Evolutionary conservation across 1,140 invertebrate species (phyloP).

Genomic region (Asbolus verrucosus): DNA sequence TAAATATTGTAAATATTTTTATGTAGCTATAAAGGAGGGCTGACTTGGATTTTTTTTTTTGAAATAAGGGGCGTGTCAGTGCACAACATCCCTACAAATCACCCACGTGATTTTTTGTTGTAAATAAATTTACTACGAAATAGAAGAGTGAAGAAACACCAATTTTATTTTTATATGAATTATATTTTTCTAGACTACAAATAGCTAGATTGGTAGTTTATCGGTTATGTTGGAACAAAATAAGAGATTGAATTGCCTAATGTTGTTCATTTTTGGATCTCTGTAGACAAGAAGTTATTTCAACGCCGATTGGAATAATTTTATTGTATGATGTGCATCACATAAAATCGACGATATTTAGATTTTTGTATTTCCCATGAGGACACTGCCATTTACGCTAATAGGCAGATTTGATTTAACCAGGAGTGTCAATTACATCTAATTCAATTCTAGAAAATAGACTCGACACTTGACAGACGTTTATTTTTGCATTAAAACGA

Average conservation of each 20-base stretch:
- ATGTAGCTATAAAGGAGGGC: conserved; percentile 24
- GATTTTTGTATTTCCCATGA: conserved; percentile 31
- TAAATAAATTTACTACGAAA: conserved; percentile 19
- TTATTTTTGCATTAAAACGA: no score
- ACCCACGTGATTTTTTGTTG: conserved; percentile 15
- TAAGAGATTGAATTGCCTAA: conserved; percentile 8
- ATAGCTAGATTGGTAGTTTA: conserved; percentile 37
- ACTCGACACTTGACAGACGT: conserved; percentile 12
- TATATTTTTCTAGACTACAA: conserved; percentile 55
- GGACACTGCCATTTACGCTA: conserved; percentile 29
- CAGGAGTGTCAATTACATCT: conserved; percentile 30
- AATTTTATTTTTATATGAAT: conserved; percentile 59
- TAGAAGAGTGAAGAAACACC: conserved; percentile 45
- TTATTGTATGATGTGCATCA: conserved; percentile 31
- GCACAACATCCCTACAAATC: neutral
- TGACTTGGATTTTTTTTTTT: conserved; percentile 8
- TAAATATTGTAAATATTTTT: conserved; percentile 21
- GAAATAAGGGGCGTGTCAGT: neutral
- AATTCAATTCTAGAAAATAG: no score
- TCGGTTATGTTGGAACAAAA: conserved; percentile 11
- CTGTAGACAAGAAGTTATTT: conserved; percentile 29
- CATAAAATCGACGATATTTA: conserved; percentile 16
- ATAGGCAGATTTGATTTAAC: conserved; percentile 7
- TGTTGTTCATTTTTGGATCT: conserved; percentile 32
- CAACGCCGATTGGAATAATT: conserved; percentile 12